These are phyloP conservation scores for Meloidogyne exigua DNA, from an alignment of 1,140 invertebrate genomes.

Conservation along the genomic window DNA sequence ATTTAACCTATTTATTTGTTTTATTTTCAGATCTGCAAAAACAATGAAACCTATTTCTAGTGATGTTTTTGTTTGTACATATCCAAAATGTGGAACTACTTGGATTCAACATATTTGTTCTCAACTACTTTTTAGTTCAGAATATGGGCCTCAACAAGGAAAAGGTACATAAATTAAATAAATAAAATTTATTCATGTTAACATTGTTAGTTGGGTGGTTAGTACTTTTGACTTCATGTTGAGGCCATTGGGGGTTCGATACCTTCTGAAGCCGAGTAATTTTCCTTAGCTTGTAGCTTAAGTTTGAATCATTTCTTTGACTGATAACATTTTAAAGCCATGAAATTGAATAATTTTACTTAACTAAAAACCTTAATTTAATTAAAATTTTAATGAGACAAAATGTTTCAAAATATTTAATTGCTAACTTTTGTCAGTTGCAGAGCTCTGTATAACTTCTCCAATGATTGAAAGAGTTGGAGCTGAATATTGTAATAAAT, in stretches of 20 bases:
- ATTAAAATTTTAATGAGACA: no score
- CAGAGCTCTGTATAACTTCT: slow-evolving; percentile 55
- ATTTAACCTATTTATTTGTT: background rate
- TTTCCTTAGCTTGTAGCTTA: background rate
- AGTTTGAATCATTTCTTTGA: background rate
- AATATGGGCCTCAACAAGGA: slow-evolving; percentile 54
- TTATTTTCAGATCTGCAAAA: slow-evolving; percentile 52
- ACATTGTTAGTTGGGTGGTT: background rate
- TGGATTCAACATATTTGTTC: slow-evolving; percentile 65
- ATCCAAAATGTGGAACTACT: slow-evolving; percentile 62
- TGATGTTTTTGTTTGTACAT: slow-evolving; percentile 63
- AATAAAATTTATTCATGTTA: background rate
- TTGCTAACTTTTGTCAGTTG: slow-evolving; percentile 29
- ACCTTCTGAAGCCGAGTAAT: background rate
- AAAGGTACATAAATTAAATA: slow-evolving; percentile 47
- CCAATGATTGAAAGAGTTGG: slow-evolving; percentile 64
- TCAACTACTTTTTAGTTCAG: slow-evolving; percentile 45
- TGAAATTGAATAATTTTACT: no score
- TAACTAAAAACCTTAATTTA: no score
- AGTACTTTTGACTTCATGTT: background rate
- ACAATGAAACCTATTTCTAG: slow-evolving; percentile 35
- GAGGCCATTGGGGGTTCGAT: background rate
- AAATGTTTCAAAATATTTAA: no score
- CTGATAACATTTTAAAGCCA: no score
- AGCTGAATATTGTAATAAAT: slow-evolving; percentile 46